phyloP scores from a whole-genome alignment of 2,888 invertebrate genomes.

The Drosophila bunnanda region DNA sequence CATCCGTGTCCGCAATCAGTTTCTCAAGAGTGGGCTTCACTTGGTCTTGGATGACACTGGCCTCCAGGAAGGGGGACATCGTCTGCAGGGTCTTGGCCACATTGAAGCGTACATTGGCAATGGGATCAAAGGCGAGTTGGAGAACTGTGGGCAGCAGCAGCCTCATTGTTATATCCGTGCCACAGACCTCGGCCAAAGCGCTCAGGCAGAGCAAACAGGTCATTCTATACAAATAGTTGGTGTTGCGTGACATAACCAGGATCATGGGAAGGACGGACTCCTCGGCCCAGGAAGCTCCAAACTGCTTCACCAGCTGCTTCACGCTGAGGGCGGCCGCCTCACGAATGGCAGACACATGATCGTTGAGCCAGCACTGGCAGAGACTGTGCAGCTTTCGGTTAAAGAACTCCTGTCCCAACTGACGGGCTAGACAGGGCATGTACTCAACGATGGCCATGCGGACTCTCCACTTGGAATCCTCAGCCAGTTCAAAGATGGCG shows the following conservation, averaged over 20 bases:
- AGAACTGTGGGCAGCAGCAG: conserved; percentile 97
- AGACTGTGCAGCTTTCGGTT: conserved; percentile 98
- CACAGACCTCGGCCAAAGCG: conserved; percentile 95
- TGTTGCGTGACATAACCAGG: conserved; percentile 96
- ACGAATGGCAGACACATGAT: conserved; percentile 99
- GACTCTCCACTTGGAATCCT: conserved; percentile 99
- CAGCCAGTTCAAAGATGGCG: conserved; percentile 98
- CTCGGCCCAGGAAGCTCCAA: conserved; percentile 98
- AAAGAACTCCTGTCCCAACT: conserved; percentile 98
- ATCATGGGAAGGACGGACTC: conserved; percentile 98
- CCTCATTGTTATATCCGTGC: conserved; percentile 95
- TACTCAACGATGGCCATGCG: conserved; percentile 97
- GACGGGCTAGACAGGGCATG: conserved; percentile 99
- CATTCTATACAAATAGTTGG: conserved; percentile 98
- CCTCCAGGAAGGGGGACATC: conserved; percentile 95
- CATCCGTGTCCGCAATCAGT: conserved; percentile 95
- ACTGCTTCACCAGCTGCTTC: conserved; percentile 98
- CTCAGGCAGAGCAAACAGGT: conserved; percentile 99
- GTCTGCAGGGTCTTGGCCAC: conserved; percentile 98
- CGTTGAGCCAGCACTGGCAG: conserved; percentile 99
- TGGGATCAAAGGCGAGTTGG: conserved; percentile 96
- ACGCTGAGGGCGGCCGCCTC: conserved; percentile 99
- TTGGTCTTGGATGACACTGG: conserved; percentile 93
- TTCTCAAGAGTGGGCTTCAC: conserved; percentile 98
- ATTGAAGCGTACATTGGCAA: conserved; percentile 99